These are phyloP conservation scores for Jaculus jaculus DNA, from an alignment of 2,113 vertebrate species.

Conservation along the genomic window DNA sequence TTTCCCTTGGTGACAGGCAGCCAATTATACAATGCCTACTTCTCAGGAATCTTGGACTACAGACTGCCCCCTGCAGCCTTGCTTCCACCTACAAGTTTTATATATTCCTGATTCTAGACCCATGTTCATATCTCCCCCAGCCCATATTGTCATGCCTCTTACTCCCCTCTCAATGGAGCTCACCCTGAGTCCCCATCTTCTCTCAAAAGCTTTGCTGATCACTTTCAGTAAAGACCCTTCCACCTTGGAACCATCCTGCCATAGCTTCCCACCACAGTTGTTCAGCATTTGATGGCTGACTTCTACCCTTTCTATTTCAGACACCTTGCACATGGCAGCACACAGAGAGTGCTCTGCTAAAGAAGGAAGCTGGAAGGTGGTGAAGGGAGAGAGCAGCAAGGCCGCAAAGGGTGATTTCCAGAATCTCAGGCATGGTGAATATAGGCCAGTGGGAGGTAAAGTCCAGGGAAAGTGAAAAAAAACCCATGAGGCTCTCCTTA, in stretches of 20 bases:
- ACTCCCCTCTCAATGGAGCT: not conserved
- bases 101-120: not conserved
- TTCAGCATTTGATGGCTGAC: not conserved
- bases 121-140: fast-evolving
- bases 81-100: not conserved
- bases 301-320: not conserved
- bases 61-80: not conserved
- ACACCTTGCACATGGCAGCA: not conserved
- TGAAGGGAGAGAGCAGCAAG: not conserved
- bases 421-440: no score
- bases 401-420: not conserved
- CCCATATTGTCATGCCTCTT: not conserved
- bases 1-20: not conserved
- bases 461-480: not conserved
- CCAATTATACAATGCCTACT: not conserved
- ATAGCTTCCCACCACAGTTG: not conserved
- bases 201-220: not conserved
- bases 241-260: not conserved
- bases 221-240: not conserved
- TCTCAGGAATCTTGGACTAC: not conserved
- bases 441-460: not conserved
- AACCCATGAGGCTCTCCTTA: not conserved
- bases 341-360: not conserved
- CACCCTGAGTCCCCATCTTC: not conserved
- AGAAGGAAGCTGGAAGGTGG: not conserved